These are phyloP conservation scores for Diorhabda elongata DNA, from an alignment of 1,140 invertebrate genomes.

Conservation along the genomic window DNA sequence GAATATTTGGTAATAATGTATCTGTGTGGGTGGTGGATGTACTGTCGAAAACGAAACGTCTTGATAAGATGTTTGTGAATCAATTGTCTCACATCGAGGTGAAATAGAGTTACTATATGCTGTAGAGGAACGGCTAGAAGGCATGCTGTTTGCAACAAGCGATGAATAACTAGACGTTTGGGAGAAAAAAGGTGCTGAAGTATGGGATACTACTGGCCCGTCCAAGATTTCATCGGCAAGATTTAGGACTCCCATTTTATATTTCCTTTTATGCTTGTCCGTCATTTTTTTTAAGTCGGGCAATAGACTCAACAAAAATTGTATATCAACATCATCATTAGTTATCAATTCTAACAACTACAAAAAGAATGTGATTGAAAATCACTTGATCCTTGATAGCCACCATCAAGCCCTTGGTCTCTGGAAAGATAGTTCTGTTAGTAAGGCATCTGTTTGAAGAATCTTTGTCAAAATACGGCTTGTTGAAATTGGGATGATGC, in stretches of 20 bases:
- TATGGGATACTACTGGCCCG: constrained; percentile 17
- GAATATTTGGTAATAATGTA: constrained; percentile 19
- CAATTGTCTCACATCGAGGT: constrained; percentile 15
- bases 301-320: constrained; percentile 26
- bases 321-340: constrained; percentile 25
- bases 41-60: constrained; percentile 13
- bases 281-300: constrained; percentile 31
- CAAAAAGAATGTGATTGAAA: no score
- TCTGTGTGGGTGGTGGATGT: constrained; percentile 9
- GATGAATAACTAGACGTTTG: constrained; percentile 16
- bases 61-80: constrained; percentile 18
- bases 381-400: no score
- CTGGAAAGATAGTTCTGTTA: no score
- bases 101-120: constrained; percentile 18
- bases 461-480: no score
- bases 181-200: constrained; percentile 7
- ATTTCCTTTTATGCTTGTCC: constrained; percentile 25
- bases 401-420: no score
- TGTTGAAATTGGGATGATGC: no score
- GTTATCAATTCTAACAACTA: background rate
- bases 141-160: constrained; percentile 9
- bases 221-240: constrained; percentile 23
- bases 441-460: no score
- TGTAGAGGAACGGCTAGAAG: constrained; percentile 17
- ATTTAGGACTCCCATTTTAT: constrained; percentile 30